Evolutionary conservation across 2,888 invertebrate species (phyloP).

Genomic region (Idaea dimidiata): DNA sequence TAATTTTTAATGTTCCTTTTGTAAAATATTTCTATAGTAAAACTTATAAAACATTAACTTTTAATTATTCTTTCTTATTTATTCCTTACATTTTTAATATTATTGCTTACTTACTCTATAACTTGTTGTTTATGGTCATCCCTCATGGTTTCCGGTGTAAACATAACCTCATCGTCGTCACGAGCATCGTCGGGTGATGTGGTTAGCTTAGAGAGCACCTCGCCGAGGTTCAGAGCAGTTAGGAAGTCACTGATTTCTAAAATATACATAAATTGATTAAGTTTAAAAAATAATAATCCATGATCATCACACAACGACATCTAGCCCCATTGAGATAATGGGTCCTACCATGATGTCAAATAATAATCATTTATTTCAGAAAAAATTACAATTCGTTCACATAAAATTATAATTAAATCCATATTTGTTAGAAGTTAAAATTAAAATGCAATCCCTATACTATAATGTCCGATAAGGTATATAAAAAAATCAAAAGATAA

Average conservation of each 20-base stretch:
- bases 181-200: conserved; percentile 40
- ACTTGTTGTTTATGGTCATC: conserved; percentile 84
- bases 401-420: too few species aligned
- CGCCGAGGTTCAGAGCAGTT: conserved; percentile 84
- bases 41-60: too few species aligned
- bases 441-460: too few species aligned
- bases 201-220: conserved; percentile 83
- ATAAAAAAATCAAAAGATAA: too few species aligned
- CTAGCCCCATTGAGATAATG: background rate
- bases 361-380: too few species aligned
- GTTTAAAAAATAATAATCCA: background rate
- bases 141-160: conserved; percentile 76
- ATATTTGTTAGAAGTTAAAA: too few species aligned
- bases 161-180: conserved; percentile 48
- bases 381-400: too few species aligned
- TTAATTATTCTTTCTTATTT: too few species aligned
- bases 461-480: too few species aligned
- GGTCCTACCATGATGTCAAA: too few species aligned
- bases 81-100: background rate
- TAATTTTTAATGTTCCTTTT: too few species aligned
- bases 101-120: conserved; percentile 82
- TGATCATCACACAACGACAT: background rate
- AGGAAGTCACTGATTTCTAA: conserved; percentile 90
- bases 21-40: too few species aligned
- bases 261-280: conserved; percentile 4